phyloP scores from a whole-genome alignment of 2,888 invertebrate genomes.

The Melanostoma mellinum region DNA sequence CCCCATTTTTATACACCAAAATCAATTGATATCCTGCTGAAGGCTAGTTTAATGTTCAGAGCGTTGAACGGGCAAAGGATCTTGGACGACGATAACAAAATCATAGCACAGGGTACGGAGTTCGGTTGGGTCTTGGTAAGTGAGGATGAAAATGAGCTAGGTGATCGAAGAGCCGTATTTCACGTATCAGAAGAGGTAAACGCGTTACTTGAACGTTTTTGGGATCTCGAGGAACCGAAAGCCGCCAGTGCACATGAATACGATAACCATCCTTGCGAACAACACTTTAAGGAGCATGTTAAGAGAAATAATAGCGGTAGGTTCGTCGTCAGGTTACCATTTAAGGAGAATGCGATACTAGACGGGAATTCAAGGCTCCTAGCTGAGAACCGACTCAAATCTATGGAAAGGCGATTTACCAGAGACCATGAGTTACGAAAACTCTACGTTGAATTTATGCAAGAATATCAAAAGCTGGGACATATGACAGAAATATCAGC shows the following conservation, averaged over 20 bases:
- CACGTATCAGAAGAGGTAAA: background rate
- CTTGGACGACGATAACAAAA: no score
- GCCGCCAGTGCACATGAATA: background rate
- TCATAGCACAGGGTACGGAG: no score
- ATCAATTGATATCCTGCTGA: background rate
- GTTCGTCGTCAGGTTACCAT: background rate
- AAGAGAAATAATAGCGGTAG: background rate
- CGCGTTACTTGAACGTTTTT: background rate
- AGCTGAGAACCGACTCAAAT: background rate
- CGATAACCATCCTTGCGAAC: background rate
- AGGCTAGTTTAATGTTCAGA: background rate
- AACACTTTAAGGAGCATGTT: background rate
- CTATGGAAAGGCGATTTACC: background rate
- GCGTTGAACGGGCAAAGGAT: background rate
- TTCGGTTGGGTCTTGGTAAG: slow-evolving; percentile 21
- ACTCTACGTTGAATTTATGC: slow-evolving; percentile 44
- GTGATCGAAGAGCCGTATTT: no score
- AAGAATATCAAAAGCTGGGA: slow-evolving; percentile 40
- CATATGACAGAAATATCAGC: slow-evolving; percentile 36
- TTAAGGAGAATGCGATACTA: background rate
- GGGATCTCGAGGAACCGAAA: background rate
- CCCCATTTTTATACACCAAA: background rate
- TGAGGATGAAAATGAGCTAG: background rate
- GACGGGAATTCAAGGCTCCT: background rate
- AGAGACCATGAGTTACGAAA: background rate